phyloP scores from a whole-genome alignment of 2,797 vertebrate genomes.

The Pseudomugil gertrudae region DNA sequence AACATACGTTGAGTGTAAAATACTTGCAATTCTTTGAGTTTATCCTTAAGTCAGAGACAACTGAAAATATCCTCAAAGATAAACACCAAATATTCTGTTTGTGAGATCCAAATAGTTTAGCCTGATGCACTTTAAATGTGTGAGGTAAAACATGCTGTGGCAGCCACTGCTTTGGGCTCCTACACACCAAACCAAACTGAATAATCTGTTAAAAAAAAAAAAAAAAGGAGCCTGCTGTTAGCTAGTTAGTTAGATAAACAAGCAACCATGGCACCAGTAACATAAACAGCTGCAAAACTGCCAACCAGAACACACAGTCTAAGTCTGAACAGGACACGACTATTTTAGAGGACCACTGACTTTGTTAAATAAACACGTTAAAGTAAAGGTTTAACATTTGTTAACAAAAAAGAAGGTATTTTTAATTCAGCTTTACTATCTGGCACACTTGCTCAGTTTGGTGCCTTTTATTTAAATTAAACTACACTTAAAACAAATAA shows the following conservation, averaged over 20 bases:
- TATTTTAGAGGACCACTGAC: neutral
- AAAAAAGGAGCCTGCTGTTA: neutral
- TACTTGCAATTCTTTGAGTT: neutral
- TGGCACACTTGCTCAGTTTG: neutral
- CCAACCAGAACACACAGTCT: neutral
- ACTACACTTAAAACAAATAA: neutral
- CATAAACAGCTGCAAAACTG: neutral
- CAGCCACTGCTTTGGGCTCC: slow-evolving; percentile 16
- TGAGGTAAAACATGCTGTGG: slow-evolving; percentile 44
- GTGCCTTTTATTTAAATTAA: neutral
- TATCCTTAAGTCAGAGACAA: neutral
- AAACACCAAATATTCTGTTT: neutral
- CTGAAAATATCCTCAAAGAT: neutral
- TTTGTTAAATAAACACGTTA: neutral
- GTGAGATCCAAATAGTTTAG: neutral
- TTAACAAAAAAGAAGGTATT: neutral
- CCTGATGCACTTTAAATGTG: slow-evolving; percentile 1
- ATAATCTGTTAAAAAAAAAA: neutral
- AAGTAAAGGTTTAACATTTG: neutral
- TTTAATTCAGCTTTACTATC: neutral
- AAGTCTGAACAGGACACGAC: neutral
- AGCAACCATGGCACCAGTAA: neutral
- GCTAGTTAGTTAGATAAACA: neutral
- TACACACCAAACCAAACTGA: neutral
- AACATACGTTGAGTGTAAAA: slow-evolving; percentile 27